Evolutionary conservation across 2,113 vertebrate genomes (phyloP), one percentile per base, ranked within the genome.

Genomic region (Delphinapterus leucas): DNA sequence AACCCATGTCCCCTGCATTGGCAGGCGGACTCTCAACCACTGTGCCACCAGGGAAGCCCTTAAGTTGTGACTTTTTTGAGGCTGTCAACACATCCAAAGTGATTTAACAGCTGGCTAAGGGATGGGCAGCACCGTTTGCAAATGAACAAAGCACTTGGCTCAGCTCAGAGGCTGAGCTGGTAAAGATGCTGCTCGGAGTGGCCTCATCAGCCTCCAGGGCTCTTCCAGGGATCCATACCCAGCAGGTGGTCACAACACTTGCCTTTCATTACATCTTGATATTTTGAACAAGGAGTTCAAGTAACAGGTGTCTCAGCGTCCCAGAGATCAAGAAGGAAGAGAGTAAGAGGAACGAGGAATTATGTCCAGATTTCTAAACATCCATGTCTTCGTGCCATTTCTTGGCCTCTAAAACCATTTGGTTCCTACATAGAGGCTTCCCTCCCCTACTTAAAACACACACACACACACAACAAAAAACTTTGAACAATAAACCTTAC

Each of bases 21-120:
- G 49, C 49, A 53, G 15, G 49, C 49, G 17, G 53, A 53, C 17
- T 53, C 53, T 53, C 17, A 53, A 53, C 53, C 53, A 53, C 5
- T 18, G 17, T 15, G 17, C 53, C 53, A 53, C 53, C 53, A 53
- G 53, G 53, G 15, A 53, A 53, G 15, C 17, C 53, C 5, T 67
- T 38, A 97, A 90, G 92, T 95, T 97, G 92, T 97, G 76, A 96
- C 47, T 88, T 84, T 61, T 33, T 76, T 47, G 96, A 86, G 90
- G 80, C 65, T 97, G 94, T 97, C 93, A 95, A 93, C 90, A 97
- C 65, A 93, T 92, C 88, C 88, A 73, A 53, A 97, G 92, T 94
- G 97, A 98, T 95, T 97, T 97, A 98, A 96, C 97, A 97, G 96
- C 1, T 95, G 96, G 96, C 93, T 98, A 68, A 85, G 88, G 97